These are phyloP conservation scores for Leptatherina wallacei DNA, from an alignment of 2,797 vertebrate genomes.

Conservation along the genomic window DNA sequence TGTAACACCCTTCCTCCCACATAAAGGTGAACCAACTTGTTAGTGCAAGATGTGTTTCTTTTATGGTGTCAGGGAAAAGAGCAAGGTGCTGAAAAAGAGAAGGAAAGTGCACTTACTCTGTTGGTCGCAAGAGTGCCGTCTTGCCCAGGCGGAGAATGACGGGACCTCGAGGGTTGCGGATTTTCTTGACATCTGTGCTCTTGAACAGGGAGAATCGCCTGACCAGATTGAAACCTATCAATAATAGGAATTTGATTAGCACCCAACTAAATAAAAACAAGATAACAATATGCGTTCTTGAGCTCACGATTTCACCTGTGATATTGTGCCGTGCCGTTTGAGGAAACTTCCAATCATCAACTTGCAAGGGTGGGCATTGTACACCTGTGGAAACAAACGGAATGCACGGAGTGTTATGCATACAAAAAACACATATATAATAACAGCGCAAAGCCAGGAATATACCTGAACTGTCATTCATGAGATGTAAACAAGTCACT, in stretches of 20 bases:
- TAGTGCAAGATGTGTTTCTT: slow-evolving; percentile 8
- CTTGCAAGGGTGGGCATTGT: slow-evolving; percentile 80
- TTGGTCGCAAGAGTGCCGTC: slow-evolving; percentile 86
- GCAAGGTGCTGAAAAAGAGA: neutral
- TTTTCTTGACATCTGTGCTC: slow-evolving; percentile 90
- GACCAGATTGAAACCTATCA: slow-evolving; percentile 93
- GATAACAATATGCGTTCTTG: neutral
- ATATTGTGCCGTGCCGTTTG: slow-evolving; percentile 77
- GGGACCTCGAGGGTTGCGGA: slow-evolving; percentile 87
- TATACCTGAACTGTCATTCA: slow-evolving; percentile 15
- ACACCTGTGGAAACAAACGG: slow-evolving; percentile 63
- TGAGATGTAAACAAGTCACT: slow-evolving; percentile 23
- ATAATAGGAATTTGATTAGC: slow-evolving; percentile 39
- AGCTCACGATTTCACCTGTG: slow-evolving; percentile 73
- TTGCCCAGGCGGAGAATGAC: slow-evolving; percentile 91
- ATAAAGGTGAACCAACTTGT: slow-evolving; percentile 1
- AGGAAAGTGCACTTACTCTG: slow-evolving; percentile 81
- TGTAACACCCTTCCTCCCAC: slow-evolving; percentile 7
- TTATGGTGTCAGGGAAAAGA: neutral
- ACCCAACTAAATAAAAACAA: slow-evolving; percentile 6
- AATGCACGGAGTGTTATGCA: neutral
- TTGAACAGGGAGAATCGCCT: slow-evolving; percentile 90
- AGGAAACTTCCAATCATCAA: slow-evolving; percentile 86
- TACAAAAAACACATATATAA: neutral
- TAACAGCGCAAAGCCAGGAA: neutral